phyloP scores from a whole-genome alignment of 2,888 invertebrate genomes.

The Ephialtes manifestator region DNA sequence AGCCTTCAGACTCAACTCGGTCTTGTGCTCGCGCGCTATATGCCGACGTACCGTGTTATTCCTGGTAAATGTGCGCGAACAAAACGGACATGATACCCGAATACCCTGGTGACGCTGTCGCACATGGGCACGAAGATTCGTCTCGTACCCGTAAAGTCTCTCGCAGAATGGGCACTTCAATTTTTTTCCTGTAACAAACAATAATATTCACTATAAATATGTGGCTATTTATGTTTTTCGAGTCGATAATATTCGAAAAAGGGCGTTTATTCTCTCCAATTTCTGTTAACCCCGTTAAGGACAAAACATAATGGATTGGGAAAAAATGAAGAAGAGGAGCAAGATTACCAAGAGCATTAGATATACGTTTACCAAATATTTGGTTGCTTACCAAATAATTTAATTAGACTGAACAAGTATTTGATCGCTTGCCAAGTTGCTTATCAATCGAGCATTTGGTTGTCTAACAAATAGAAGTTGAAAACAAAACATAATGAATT shows the following conservation, averaged over 20 bases:
- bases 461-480: too few species aligned
- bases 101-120: constrained; percentile 97
- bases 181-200: constrained; percentile 91
- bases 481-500: too few species aligned
- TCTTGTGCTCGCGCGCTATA: constrained; percentile 96
- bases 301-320: neutral
- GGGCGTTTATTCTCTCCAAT: neutral
- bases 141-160: constrained; percentile 96
- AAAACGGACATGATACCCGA: constrained; percentile 96
- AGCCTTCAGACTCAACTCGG: constrained; percentile 90
- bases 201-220: neutral
- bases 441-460: too few species aligned
- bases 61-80: constrained; percentile 95
- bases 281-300: neutral
- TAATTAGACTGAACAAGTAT: too few species aligned
- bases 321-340: neutral
- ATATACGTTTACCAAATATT: too few species aligned
- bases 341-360: too few species aligned
- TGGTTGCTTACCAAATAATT: too few species aligned
- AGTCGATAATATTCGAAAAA: neutral
- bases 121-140: constrained; percentile 96
- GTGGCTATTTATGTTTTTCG: constrained; percentile 3
- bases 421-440: too few species aligned
- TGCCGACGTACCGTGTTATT: constrained; percentile 97
- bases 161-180: constrained; percentile 97